Base-by-base conservation (phyloP, 2,797 vertebrate species). In the Orestias chungarensis region DNA sequence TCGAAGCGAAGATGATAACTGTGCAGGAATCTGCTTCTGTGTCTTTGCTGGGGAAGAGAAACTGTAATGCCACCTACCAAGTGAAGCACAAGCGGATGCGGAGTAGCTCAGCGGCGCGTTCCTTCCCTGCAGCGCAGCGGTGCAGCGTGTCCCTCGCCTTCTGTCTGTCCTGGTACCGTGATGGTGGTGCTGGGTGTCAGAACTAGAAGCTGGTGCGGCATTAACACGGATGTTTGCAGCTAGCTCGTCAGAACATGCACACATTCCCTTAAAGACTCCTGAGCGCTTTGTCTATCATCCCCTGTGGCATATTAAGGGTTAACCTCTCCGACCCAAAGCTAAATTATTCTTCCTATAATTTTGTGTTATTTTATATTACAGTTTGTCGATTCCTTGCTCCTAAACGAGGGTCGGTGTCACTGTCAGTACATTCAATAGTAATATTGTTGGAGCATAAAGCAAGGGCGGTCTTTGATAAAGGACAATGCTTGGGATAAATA, bases 121-220 rank as follows among this genome's bases (percentile, higher is more conserved):
- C 59, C 47, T 40, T 62, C 35, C 40, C n/a, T 25, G 20, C 25
- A 42, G 70, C 71, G 71, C 64, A 80, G 79, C 83, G 31, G 81
- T 70, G 76, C 81, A 76, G 67, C 47, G 79, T 76, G 3, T 64
- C 2, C 35, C 71, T 85, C 80, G 66, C 78, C 89, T 92, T 78
- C 92, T 92, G 91, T 93, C 90, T 86, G 76, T 79, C 68, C 76
- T 9, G 83, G 40, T 87, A 88, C 86, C 83, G 76, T 66, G 87
- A 74, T 66, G 86, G 76, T 66, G 87, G 73, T 66, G 85, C 68
- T 68, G 80, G 85, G 81, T 76, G 70, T 72, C 71, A 54, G 76
- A 72, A 68, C 86, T 68, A 70, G 76, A 80, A 79, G 11, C 78
- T 64, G 69, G 82, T 87, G 89, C 87, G 73, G 87, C 89, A 89